Evolutionary conservation across 1,140 invertebrate genomes (phyloP).

Genomic region (Drosophila equinoxialis): DNA sequence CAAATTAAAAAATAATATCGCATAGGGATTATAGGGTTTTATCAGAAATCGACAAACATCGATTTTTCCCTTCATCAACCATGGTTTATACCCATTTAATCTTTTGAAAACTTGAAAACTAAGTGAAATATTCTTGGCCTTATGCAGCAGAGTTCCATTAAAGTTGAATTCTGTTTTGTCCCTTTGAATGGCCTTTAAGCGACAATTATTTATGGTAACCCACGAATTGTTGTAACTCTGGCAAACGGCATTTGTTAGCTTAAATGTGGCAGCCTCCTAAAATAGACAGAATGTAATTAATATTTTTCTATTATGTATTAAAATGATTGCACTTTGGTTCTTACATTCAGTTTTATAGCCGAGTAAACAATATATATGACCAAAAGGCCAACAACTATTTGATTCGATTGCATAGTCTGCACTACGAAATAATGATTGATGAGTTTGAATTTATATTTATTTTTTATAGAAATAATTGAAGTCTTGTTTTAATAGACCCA

Average conservation of each 20-base stretch:
- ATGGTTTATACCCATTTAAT: background rate
- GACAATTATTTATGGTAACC: background rate
- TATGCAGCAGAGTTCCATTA: background rate
- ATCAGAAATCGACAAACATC: background rate
- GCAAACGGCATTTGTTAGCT: background rate
- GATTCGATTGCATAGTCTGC: background rate
- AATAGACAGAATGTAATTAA: background rate
- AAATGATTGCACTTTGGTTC: no score
- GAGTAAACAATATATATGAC: background rate
- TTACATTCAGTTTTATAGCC: background rate
- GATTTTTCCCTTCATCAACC: background rate
- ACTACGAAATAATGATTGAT: conserved; percentile 7
- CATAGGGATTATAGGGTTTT: background rate
- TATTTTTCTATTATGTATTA: background rate
- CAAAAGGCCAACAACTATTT: background rate
- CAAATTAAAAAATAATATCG: background rate
- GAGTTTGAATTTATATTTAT: background rate
- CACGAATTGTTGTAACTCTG: background rate
- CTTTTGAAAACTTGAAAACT: background rate
- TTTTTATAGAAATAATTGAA: background rate
- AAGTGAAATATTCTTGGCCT: background rate
- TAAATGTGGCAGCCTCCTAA: background rate
- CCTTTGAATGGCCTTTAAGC: background rate
- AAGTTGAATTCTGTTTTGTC: background rate
- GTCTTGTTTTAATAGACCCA: background rate